phyloP scores from a whole-genome alignment of 2,797 vertebrate genomes.

The Thunnus albacares region DNA sequence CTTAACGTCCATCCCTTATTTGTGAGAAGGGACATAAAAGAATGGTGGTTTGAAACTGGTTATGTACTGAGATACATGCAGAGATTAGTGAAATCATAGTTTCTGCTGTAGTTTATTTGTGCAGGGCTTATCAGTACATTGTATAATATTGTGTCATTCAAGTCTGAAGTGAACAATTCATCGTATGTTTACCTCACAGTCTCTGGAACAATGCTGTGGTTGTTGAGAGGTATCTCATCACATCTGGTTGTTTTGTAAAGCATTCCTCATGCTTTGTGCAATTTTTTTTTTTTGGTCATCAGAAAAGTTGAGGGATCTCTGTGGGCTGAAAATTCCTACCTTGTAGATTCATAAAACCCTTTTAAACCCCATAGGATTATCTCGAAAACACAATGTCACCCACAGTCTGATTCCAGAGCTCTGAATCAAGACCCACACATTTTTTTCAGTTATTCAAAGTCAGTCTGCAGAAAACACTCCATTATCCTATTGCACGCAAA shows the following conservation, averaged over 20 bases:
- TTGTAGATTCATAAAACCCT: conserved; percentile 28
- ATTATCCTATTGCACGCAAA: not conserved
- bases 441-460: not conserved
- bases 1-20: conserved; percentile 32
- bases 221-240: conserved; percentile 21
- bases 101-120: conserved; percentile 18
- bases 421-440: conserved; percentile 13
- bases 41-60: conserved; percentile 13
- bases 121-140: conserved; percentile 11
- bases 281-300: conserved; percentile 32
- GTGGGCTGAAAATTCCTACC: conserved; percentile 29
- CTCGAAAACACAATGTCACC: conserved; percentile 1
- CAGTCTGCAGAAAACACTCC: not conserved
- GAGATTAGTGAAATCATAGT: conserved; percentile 6
- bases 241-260: conserved; percentile 29
- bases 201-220: not conserved
- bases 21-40: conserved; percentile 44
- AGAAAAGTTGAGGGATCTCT: conserved; percentile 39
- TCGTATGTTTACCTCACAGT: not conserved
- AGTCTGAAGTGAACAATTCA: conserved; percentile 10
- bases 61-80: not conserved
- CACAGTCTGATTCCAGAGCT: conserved; percentile 4
- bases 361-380: conserved; percentile 27
- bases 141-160: conserved; percentile 10
- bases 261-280: conserved; percentile 3